A percentile compares a stretch with the other conserved stretches of the same genome.
These are phyloP conservation scores for Podargus strigoides DNA, from an alignment of 2,797 vertebrate species.

Conservation along the genomic window DNA sequence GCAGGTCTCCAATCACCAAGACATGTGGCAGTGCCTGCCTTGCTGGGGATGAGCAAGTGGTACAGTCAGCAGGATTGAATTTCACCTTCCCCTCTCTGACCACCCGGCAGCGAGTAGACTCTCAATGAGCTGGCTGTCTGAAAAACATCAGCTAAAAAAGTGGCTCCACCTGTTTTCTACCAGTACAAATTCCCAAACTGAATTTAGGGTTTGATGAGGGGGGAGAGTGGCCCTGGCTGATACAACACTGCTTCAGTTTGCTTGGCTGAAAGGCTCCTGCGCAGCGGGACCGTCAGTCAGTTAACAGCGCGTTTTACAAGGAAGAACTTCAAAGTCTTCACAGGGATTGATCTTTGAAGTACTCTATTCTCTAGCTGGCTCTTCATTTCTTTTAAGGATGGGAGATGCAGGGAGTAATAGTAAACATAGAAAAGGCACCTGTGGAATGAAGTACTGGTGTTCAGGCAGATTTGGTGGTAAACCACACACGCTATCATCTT, in stretches of 20 bases:
- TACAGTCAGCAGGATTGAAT: not conserved
- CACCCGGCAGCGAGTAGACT: not conserved
- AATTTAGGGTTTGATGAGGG: not conserved
- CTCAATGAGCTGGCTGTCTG: not conserved
- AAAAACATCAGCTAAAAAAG: not conserved
- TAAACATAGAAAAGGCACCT: fast-evolving
- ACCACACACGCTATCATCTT: not conserved
- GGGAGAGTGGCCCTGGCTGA: not conserved
- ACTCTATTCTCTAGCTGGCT: not conserved
- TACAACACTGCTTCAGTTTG: not conserved
- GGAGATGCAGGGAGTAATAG: not conserved
- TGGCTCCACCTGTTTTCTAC: not conserved
- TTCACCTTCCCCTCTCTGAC: not conserved
- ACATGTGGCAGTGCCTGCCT: not conserved
- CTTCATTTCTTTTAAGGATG: not conserved
- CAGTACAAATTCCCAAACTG: not conserved
- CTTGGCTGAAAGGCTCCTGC: not conserved
- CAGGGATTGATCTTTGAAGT: not conserved
- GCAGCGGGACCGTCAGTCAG: fast-evolving
- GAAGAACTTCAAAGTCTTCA: not conserved
- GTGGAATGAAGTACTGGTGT: not conserved
- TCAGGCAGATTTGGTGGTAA: not conserved
- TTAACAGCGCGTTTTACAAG: not conserved
- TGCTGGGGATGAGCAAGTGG: not conserved
- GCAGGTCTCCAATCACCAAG: not conserved